Percentiles rank a stretch among this genome's conserved stretches.
phyloP scores from a whole-genome alignment of 2,888 invertebrate species.

The Microctonus brassicae region DNA sequence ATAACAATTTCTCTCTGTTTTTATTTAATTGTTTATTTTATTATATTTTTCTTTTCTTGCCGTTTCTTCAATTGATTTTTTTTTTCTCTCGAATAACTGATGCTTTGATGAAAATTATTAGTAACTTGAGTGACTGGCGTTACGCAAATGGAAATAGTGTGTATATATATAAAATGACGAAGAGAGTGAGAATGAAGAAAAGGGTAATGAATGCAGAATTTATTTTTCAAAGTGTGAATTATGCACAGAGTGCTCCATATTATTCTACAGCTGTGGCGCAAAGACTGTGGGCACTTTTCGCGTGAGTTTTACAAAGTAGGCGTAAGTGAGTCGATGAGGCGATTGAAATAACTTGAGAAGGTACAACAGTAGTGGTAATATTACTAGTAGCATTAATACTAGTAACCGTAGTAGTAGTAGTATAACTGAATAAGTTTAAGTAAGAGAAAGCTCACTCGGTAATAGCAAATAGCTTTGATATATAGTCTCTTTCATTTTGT shows the following conservation, averaged over 20 bases:
- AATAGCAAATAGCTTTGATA: too few species aligned
- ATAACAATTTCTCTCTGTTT: too few species aligned
- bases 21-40: not conserved
- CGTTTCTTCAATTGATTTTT: not conserved
- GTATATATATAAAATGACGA: not conserved
- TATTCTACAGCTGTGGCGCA: constrained; percentile 36
- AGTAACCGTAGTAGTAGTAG: not conserved
- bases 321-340: constrained; percentile 44
- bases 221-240: constrained; percentile 35
- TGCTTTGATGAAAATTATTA: not conserved
- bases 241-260: constrained; percentile 26
- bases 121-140: not conserved
- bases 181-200: not conserved
- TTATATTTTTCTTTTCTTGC: not conserved
- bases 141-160: not conserved
- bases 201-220: constrained; percentile 34
- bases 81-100: not conserved
- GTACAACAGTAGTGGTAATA: constrained; percentile 1
- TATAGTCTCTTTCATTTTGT: too few species aligned
- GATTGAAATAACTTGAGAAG: constrained; percentile 46
- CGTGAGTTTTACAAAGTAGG: constrained; percentile 41
- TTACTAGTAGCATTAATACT: too few species aligned
- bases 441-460: not conserved
- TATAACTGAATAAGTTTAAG: not conserved
- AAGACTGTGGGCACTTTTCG: constrained; percentile 23